Evolutionary conservation across 2,888 invertebrate species (phyloP).

Genomic region (Arge pagana): DNA sequence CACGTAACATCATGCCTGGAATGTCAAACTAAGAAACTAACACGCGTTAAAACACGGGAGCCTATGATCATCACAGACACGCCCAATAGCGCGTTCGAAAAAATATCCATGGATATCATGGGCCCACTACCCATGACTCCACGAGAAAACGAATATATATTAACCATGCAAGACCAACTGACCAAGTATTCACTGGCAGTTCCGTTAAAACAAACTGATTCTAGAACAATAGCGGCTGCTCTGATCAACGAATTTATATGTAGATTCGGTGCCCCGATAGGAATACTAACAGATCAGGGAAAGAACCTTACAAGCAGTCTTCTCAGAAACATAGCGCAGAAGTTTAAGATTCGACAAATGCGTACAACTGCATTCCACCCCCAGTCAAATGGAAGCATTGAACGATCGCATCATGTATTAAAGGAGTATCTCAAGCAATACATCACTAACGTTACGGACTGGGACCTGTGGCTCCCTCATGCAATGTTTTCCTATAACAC

Average conservation of each 20-base stretch:
- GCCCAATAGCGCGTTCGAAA: constrained; percentile 24
- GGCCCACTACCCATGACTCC: constrained; percentile 30
- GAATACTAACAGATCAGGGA: constrained; percentile 34
- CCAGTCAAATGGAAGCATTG: constrained; percentile 21
- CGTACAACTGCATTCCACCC: constrained; percentile 25
- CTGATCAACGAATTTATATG: constrained; percentile 31
- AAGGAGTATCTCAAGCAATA: constrained; percentile 22
- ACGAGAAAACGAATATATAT: constrained; percentile 30
- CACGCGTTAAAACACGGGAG: constrained; percentile 24
- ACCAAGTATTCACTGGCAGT: constrained; percentile 26
- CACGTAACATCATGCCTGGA: constrained; percentile 21
- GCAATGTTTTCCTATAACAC: constrained; percentile 26
- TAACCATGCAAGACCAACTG: constrained; percentile 29
- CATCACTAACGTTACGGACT: constrained; percentile 2
- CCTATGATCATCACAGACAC: constrained; percentile 31
- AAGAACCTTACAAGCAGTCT: constrained; percentile 31
- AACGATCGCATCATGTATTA: constrained; percentile 19
- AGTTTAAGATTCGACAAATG: constrained; percentile 30
- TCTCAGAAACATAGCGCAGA: constrained; percentile 27
- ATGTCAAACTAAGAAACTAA: constrained; percentile 30
- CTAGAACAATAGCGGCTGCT: constrained; percentile 31
- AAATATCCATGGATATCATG: constrained; percentile 28
- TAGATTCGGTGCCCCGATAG: constrained; percentile 28
- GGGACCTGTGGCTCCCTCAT: constrained; percentile 24
- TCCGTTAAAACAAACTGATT: constrained; percentile 22